Percentiles rank a stretch among this genome's conserved stretches.
phyloP scores from a whole-genome alignment of 2,888 invertebrate genomes.

The Crioceris asparagi region DNA sequence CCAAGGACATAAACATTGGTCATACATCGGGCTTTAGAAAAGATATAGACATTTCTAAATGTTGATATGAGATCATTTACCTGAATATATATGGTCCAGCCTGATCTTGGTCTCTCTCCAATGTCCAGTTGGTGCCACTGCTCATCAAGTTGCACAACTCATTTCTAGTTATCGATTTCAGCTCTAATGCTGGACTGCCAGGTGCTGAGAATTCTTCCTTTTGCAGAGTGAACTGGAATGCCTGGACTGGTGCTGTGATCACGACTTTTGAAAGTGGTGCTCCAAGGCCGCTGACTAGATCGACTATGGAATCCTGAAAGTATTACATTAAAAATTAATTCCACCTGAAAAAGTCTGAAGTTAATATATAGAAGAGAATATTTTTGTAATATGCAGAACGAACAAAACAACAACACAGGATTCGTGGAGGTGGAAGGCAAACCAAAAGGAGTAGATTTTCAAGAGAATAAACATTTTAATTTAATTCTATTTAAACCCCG shows the following conservation, averaged over 20 bases:
- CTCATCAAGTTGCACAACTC: slow-evolving; percentile 49
- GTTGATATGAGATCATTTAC: slow-evolving; percentile 27
- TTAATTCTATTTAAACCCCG: no score
- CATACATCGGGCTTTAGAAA: no score
- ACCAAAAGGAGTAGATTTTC: no score
- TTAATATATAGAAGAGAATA: no score
- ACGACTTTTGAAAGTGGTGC: slow-evolving; percentile 60
- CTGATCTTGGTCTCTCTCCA: slow-evolving; percentile 67
- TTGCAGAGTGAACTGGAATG: slow-evolving; percentile 53
- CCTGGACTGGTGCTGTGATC: slow-evolving; percentile 60
- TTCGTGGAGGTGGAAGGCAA: no score
- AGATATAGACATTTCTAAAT: no score
- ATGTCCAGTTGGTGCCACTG: slow-evolving; percentile 55
- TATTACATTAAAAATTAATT: no score
- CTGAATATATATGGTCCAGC: slow-evolving; percentile 67
- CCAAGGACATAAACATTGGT: no score
- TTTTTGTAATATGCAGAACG: no score
- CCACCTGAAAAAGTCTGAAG: no score
- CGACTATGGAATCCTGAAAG: slow-evolving; percentile 61
- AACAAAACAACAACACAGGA: no score
- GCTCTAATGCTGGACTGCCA: slow-evolving; percentile 51
- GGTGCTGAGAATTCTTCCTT: slow-evolving; percentile 57
- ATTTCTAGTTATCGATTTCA: slow-evolving; percentile 49
- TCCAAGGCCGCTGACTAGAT: slow-evolving; percentile 59
- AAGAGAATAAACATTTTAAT: no score